Base-by-base conservation (phyloP, 1,140 invertebrate species). In the Drosophila malerkotliana region DNA sequence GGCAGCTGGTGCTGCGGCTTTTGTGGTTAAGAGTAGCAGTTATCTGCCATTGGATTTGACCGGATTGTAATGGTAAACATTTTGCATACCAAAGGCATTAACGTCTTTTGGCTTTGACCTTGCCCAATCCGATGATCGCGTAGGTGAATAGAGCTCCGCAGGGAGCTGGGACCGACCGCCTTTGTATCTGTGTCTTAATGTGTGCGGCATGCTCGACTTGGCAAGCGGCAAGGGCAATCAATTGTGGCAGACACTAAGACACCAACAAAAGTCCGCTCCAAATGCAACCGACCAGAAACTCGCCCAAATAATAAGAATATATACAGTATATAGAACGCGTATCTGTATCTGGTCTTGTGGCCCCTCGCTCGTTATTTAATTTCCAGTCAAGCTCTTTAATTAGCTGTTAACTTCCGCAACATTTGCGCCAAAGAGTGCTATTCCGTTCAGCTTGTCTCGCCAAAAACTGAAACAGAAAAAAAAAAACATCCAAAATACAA, bases 341-440 rank as follows among this genome's bases (percentile, higher is more conserved):
- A 49, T 68, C 41, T 56, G 15, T 52, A 12, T 30, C 51, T 44
- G 21, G 32, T 10, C 34, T 52, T 45, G 53, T 37, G 39, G 51
- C 56, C 63, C 34, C 34, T 37, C 63, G 59, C 58, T 51, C 77
- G 77, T 80, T 78, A 88, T 82, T 85, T 85, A 78, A 79, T 88
- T 82, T 67, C 77, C 68, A 77, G 83, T 72, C 82, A 83, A 88
- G 75, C 83, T 69, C 60, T 82, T 87, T 88, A 88, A 88, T 88
- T 88, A 88, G 79, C 67, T 87, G 69, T 88, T 88, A 82, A 88
- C 83, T 88, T 88, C 83, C 83, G 83, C 83, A 88, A 87, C 66
- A 79, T 78, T 82, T 75, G 64, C 49, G 62, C 69, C 64, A 21
- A 72, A 78, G 66, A 87, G 82, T 52, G 61, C 41, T 44, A 44